These are phyloP conservation scores for Aporophyla nigra DNA, from an alignment of 2,888 invertebrate species.

Conservation along the genomic window DNA sequence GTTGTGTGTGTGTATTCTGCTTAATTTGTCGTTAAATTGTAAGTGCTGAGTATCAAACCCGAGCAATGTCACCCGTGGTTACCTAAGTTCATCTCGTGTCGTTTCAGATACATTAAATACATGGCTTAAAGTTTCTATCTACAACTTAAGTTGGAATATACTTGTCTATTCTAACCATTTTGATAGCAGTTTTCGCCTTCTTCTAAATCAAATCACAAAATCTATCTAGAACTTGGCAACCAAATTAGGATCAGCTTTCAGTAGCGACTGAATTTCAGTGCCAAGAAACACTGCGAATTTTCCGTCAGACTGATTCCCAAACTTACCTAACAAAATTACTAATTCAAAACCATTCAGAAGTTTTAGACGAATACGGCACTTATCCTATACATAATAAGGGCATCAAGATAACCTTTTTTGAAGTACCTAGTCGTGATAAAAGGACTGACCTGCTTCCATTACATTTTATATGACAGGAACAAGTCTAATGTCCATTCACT, in stretches of 20 bases:
- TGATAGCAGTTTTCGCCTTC: not conserved
- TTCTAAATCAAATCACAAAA: not conserved
- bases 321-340: conserved; percentile 23
- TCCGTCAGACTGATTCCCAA: not conserved
- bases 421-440: conserved; percentile 50
- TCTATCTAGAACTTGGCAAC: not conserved
- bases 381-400: conserved; percentile 27
- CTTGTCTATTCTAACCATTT: not conserved
- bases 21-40: not conserved
- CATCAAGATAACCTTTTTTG: conserved; percentile 44
- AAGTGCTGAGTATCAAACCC: not conserved
- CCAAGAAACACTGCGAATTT: not conserved
- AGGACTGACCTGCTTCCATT: conserved; percentile 48
- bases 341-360: conserved; percentile 21
- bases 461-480: conserved; percentile 63
- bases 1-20: not conserved
- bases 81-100: not conserved
- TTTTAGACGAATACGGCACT: conserved; percentile 25
- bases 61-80: not conserved
- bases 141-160: not conserved
- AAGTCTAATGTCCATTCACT: conserved; percentile 60
- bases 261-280: not conserved
- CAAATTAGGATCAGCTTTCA: not conserved
- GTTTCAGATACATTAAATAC: not conserved
- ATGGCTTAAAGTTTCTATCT: not conserved